Conservation (phyloP, 2,113 vertebrate species). For the Saguinus midas region DNA sequence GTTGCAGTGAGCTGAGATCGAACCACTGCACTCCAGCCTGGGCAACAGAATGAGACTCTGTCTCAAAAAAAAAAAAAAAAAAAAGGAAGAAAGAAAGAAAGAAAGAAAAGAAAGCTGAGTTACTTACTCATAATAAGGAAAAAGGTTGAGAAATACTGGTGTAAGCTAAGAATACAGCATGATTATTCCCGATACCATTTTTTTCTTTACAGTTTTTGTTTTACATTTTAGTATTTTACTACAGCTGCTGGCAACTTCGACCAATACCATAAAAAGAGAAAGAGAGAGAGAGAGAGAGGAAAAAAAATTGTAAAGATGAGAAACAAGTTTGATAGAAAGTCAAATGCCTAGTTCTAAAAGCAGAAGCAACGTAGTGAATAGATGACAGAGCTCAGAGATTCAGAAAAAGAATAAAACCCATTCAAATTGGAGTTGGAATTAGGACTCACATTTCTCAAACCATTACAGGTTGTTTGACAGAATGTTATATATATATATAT, state of each 20-base stretch:
- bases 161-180: background rate
- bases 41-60: background rate
- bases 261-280: too few species aligned
- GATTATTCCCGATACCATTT: background rate
- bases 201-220: too few species aligned
- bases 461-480: background rate
- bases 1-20: background rate
- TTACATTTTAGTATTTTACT: too few species aligned
- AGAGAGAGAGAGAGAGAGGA: too few species aligned
- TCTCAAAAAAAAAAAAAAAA: background rate
- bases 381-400: background rate
- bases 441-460: background rate
- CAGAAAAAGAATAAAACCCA: background rate
- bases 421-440: background rate
- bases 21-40: background rate
- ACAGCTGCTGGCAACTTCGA: too few species aligned
- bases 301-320: background rate
- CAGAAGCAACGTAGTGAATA: background rate
- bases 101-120: background rate
- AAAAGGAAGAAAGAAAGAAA: too few species aligned
- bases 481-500: background rate
- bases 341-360: background rate
- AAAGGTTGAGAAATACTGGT: background rate
- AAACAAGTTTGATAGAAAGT: background rate
- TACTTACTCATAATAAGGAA: background rate